These are phyloP conservation scores for Napeogenes sylphis DNA, from an alignment of 2,888 invertebrate species.

Conservation along the genomic window DNA sequence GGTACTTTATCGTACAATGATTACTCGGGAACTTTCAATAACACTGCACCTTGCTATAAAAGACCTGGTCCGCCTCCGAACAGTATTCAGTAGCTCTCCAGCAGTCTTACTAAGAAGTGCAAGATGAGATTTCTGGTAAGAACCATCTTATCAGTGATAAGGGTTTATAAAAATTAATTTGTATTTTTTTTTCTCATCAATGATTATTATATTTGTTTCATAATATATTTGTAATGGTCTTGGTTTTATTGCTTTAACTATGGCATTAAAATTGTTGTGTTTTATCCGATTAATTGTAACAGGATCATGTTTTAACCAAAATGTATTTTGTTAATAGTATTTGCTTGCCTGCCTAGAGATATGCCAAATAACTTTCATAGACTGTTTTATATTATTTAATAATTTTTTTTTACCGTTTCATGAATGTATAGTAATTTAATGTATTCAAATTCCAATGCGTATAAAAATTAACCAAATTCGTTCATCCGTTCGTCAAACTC, in stretches of 20 bases:
- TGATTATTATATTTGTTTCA: background rate
- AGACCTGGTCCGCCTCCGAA: slow-evolving; percentile 45
- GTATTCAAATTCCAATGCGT: background rate
- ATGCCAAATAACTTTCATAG: no score
- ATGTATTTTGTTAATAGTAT: no score
- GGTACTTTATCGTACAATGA: slow-evolving; percentile 37
- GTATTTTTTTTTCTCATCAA: background rate
- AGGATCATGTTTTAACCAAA: no score
- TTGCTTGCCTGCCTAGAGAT: no score
- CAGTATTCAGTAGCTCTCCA: slow-evolving; percentile 73
- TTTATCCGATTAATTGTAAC: no score
- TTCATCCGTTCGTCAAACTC: background rate
- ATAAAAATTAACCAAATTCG: background rate
- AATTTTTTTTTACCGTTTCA: background rate
- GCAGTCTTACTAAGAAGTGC: slow-evolving; percentile 74
- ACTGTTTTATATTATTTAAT: no score
- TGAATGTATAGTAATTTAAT: background rate
- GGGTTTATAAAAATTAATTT: slow-evolving; percentile 18
- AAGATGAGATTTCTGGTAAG: slow-evolving; percentile 76
- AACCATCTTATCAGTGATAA: slow-evolving; percentile 35
- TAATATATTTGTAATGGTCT: background rate
- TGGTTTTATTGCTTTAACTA: no score
- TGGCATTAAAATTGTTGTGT: no score
- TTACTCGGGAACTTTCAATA: slow-evolving; percentile 57
- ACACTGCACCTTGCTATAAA: slow-evolving; percentile 56